Evolutionary conservation across 2,888 invertebrate genomes (phyloP).

Genomic region (Eupelmus urozonus): DNA sequence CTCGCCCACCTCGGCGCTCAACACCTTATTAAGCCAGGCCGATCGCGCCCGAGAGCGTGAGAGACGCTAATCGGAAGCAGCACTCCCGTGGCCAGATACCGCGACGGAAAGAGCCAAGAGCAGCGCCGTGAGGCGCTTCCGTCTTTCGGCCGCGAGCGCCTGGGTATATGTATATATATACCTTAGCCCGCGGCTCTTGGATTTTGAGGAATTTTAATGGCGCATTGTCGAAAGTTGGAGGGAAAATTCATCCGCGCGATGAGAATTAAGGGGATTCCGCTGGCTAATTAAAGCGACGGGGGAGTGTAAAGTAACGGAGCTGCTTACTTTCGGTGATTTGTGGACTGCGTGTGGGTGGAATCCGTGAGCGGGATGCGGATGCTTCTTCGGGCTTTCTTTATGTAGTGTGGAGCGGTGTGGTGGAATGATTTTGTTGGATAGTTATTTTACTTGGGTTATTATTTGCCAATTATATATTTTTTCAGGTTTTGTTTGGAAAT

Average conservation of each 20-base stretch:
- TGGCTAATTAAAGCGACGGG: not conserved
- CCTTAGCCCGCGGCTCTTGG: not conserved
- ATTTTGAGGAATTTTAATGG: conserved; percentile 53
- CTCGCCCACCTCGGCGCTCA: too few relatives aligned
- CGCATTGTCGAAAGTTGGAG: conserved; percentile 33
- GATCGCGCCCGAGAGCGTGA: conserved; percentile 25
- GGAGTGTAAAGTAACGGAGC: not conserved
- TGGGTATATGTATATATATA: not conserved
- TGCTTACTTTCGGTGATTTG: not conserved
- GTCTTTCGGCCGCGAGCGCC: not conserved
- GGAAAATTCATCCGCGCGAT: conserved; percentile 7
- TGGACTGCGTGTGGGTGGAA: too few relatives aligned
- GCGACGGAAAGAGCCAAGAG: conserved; percentile 2
- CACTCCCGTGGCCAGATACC: not conserved
- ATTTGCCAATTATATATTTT: too few relatives aligned
- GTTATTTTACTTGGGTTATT: too few relatives aligned
- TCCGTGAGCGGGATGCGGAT: not conserved
- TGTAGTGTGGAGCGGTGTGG: too few relatives aligned
- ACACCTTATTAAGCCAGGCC: not conserved
- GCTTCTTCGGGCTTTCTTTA: too few relatives aligned
- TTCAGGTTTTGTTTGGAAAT: too few relatives aligned
- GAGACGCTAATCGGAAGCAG: conserved; percentile 39
- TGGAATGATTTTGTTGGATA: too few relatives aligned
- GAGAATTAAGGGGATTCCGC: conserved; percentile 3
- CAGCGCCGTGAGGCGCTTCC: too few relatives aligned